Evolutionary conservation across 2,888 invertebrate genomes (phyloP).

Genomic region (Caenorhabditis zanzibari): DNA sequence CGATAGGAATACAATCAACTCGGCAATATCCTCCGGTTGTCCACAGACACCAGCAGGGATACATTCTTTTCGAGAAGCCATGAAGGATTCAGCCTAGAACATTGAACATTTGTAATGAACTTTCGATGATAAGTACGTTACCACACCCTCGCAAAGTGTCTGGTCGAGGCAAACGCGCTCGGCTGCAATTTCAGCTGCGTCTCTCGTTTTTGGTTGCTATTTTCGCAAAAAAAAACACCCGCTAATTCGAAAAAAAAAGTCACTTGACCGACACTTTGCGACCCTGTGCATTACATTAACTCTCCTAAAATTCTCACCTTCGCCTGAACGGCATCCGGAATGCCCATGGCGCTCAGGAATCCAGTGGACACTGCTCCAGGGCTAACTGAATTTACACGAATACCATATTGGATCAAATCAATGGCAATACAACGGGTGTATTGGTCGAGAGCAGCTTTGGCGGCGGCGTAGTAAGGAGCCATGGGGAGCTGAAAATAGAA

Average conservation of each 20-base stretch:
- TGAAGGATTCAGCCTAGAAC: not conserved
- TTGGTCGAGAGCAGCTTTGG: constrained; percentile 26
- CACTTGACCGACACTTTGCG: no score
- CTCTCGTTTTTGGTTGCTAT: no score
- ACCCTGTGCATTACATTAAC: no score
- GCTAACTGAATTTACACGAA: constrained; percentile 59
- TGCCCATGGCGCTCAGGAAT: constrained; percentile 45
- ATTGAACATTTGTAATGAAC: not conserved
- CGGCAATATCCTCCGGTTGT: constrained; percentile 30
- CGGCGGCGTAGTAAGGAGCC: constrained; percentile 19
- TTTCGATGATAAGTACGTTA: no score
- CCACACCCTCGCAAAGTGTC: no score
- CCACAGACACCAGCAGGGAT: constrained; percentile 21
- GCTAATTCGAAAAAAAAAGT: no score
- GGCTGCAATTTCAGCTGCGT: no score
- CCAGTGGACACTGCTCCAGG: constrained; percentile 44
- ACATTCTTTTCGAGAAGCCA: constrained; percentile 22
- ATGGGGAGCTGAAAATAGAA: constrained; percentile 8
- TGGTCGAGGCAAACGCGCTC: no score
- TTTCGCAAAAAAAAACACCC: no score
- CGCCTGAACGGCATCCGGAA: constrained; percentile 16
- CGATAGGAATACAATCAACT: constrained; percentile 19
- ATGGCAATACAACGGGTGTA: constrained; percentile 25
- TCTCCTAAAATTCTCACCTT: not conserved
- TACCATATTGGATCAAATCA: constrained; percentile 49